Evolutionary conservation across 2,113 vertebrate species (phyloP).

Genomic region (Buteo buteo): DNA sequence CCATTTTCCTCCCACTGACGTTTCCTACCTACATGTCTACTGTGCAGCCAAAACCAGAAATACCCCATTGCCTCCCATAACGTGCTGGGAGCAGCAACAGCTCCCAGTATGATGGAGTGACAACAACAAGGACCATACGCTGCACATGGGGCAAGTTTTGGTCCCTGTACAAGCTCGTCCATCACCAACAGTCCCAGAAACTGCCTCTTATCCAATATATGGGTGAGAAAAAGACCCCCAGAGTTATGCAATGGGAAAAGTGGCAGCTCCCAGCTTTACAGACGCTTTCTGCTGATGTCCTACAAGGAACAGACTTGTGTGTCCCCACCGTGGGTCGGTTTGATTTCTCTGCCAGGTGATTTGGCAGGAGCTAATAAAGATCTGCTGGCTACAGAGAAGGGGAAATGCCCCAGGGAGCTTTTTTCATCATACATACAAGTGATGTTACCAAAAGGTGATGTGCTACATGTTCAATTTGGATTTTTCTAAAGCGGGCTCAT

Average conservation of each 20-base stretch:
- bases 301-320: neutral
- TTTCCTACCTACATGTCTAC: neutral
- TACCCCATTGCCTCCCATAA: neutral
- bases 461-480: neutral
- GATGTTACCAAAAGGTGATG: neutral
- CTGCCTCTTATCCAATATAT: neutral
- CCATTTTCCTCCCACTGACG: neutral
- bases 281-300: neutral
- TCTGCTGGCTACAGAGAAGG: neutral
- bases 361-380: neutral
- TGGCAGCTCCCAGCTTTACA: neutral
- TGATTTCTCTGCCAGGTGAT: neutral
- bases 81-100: accelerated
- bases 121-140: accelerated
- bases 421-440: neutral
- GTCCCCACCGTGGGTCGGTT: neutral
- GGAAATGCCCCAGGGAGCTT: neutral
- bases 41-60: neutral
- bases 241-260: neutral
- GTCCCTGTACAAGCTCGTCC: neutral
- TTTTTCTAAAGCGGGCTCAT: neutral
- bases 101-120: neutral
- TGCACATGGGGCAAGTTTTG: neutral
- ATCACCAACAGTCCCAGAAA: neutral
- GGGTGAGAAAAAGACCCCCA: neutral